phyloP scores from a whole-genome alignment of 2,797 vertebrate species.

The Helicolenus hilgendorfi region DNA sequence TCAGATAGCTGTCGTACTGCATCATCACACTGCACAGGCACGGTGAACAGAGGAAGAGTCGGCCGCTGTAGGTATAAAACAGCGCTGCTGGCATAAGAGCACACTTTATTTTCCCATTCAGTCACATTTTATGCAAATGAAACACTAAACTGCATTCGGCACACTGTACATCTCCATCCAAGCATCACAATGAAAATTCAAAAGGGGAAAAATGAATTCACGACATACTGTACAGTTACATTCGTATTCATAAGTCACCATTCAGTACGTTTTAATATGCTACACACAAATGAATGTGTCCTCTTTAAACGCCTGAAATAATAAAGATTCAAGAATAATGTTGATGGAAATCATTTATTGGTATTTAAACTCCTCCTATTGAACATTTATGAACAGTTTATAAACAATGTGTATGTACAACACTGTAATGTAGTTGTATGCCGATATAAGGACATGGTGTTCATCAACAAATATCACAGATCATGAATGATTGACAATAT shows the following conservation, averaged over 20 bases:
- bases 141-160: background rate
- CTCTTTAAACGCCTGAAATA: background rate
- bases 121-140: conserved; percentile 50
- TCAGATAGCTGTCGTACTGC: conserved; percentile 75
- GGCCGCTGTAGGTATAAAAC: background rate
- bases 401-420: background rate
- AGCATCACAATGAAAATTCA: conserved; percentile 34
- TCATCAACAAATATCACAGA: background rate
- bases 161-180: conserved; percentile 9
- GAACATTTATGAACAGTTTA: background rate
- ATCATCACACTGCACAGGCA: conserved; percentile 58
- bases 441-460: background rate
- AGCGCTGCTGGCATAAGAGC: background rate
- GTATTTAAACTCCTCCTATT: background rate
- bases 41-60: conserved; percentile 13
- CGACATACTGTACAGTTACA: background rate
- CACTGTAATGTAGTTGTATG: background rate
- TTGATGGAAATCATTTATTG: background rate
- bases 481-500: background rate
- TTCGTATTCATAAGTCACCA: conserved; percentile 29
- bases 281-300: background rate
- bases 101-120: conserved; percentile 12
- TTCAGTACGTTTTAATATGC: background rate
- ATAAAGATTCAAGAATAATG: background rate
- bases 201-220: background rate